Base-by-base conservation (phyloP, 2,113 vertebrate species). In the Meles meles region DNA sequence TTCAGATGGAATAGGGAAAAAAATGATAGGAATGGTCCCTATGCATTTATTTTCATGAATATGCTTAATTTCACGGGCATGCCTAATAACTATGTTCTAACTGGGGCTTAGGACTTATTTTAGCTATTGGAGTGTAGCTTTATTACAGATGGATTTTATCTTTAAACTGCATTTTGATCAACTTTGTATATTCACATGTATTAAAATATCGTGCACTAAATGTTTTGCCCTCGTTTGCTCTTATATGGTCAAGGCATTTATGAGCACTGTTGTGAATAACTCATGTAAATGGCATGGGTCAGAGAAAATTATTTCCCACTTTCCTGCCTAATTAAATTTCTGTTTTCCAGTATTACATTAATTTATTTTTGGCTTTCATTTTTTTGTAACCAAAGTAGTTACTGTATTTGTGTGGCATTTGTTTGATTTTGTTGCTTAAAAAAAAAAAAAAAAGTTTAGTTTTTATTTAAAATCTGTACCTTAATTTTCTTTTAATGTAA, bases 341-440 rank as follows among this genome's bases (percentile, higher is more conserved):
- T 69, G 97, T 97, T 98, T 98, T 93, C 80, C 92, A 94, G 72
- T 93, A 85, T 98, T 97, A 94, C 95, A 44, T 98, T 98, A 98
- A 98, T 98, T 98, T 98, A 98, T 98, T 98, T 97, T 92, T 96
- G 88, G 95, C 83, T 96, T 85, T 97, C 89, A 74, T 98, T 97
- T 85, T n/a, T 97, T 86, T 96, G 39, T 97, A 95, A 96, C 90
- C 87, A 88, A 95, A 96, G 74, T 82, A 97, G 93, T 98, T 97
- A 93, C 34, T 98, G 67, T 98, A 87, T 97, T 97, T 98, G 61
- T 98, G 90, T 97, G 95, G 92, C 59, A 84, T 93, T 93, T 76
- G 76, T 94, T 98, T 98, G 90, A 85, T 74, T 96, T 90, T 93
- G 52, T 96, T 90, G 89, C 98, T 98, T 87, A 86, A 90, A n/a